phyloP scores from a whole-genome alignment of 2,888 invertebrate genomes.

The Acleris literana region DNA sequence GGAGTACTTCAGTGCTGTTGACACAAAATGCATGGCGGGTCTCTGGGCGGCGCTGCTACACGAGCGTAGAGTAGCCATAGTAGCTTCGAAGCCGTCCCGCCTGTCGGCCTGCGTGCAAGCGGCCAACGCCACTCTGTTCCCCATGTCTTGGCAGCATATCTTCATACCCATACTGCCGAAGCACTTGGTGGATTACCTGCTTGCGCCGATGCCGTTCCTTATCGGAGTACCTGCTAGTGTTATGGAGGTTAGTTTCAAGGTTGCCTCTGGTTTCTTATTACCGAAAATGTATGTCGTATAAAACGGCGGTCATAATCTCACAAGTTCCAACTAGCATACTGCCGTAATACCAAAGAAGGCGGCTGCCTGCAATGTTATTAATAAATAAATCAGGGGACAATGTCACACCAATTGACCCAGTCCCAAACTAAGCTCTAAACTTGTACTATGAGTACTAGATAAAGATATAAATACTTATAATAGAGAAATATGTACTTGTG shows the following conservation, averaged over 20 bases:
- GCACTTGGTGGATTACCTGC: constrained; percentile 93
- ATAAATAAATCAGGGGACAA: no score
- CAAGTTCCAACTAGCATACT: no score
- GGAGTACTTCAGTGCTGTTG: constrained; percentile 99
- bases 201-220: constrained; percentile 99
- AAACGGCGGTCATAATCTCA: no score
- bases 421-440: no score
- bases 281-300: no score
- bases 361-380: no score
- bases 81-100: constrained; percentile 93
- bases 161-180: constrained; percentile 97
- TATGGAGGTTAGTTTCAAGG: constrained; percentile 84
- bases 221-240: constrained; percentile 96
- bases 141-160: constrained; percentile 99
- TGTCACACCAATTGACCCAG: no score
- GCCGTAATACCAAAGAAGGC: no score
- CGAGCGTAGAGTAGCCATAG: constrained; percentile 96
- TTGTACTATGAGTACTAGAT: no score
- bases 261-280: no score
- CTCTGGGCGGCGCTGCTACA: constrained; percentile 97
- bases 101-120: constrained; percentile 97
- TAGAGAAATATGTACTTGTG: no score
- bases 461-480: no score
- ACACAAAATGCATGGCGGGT: constrained; percentile 96
- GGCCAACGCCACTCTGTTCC: constrained; percentile 96